Percentiles rank a stretch among this genome's conserved stretches.
These are phyloP conservation scores for Calameuta idolon DNA, from an alignment of 2,888 invertebrate genomes.

Conservation along the genomic window DNA sequence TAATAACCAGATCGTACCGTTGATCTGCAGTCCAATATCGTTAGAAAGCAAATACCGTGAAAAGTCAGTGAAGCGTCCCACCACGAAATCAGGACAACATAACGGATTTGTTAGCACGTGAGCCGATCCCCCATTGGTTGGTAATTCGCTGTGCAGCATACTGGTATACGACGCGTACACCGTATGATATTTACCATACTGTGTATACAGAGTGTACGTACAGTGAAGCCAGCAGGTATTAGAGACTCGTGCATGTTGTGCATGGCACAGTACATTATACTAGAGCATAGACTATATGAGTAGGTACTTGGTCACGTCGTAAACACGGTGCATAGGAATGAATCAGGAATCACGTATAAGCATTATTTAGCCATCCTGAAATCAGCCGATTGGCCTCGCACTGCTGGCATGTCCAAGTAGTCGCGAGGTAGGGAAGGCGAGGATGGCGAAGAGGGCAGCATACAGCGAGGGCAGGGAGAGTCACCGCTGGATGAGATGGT, in stretches of 20 bases:
- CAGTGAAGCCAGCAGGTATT: background rate
- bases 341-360: conserved; percentile 46
- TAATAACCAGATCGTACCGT: background rate
- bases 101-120: background rate
- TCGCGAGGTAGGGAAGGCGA: conserved; percentile 45
- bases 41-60: background rate
- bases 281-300: background rate
- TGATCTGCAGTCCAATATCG: background rate
- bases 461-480: conserved; percentile 2
- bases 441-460: conserved; percentile 53
- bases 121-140: background rate
- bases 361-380: background rate
- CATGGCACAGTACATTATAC: background rate
- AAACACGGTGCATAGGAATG: conserved; percentile 49
- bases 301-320: background rate
- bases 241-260: background rate
- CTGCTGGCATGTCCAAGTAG: background rate
- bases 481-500: background rate
- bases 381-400: background rate
- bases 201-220: background rate
- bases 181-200: background rate
- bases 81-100: conserved; percentile 4
- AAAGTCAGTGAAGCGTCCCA: background rate
- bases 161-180: background rate
- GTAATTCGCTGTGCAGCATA: background rate